Evolutionary conservation across 2,888 invertebrate genomes (phyloP), one percentile per base, ranked within the genome.

Genomic region (Ornithoptera priamus): DNA sequence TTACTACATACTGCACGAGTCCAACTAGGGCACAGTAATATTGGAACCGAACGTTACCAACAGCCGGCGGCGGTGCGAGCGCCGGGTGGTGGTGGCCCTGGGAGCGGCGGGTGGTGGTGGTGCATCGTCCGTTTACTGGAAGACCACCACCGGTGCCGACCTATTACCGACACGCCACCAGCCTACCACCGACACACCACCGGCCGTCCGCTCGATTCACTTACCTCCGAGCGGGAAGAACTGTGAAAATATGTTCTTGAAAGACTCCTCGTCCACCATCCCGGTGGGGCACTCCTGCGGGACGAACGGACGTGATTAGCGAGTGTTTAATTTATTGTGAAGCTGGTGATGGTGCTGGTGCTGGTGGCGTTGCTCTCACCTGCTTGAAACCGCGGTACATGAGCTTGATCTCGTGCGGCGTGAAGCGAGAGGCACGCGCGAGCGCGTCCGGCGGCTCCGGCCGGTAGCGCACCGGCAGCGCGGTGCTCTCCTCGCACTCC

Each of bases 381-480:
- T 97, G 97, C 82, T 97, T 97, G 86, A 97, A 97, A 2, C 97
- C 97, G 62, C 97, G 93, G 89, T 98, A 98, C 93, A 98, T 97
- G 75, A 97, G 94, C 82, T 97, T 97, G 79, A 98, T 96, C 92
- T 98, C 97, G 80, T 96, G 96, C 75, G 94, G 91, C 5, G 96
- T 94, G 93, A 97, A 97, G 79, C 96, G 95, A 60, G 97, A 96
- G 77, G 93, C 95, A 75, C 94, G 95, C 62, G 96, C 96, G 60
- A 97, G 93, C 71, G 95, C 95, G 66, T 95, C 94, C 73, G 97
- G 93, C 71, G 97, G 96, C 86, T 97, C 97, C 0, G 97, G 97
- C 73, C 96, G 94, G 90, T 97, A 95, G 1, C 96, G 93, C 69
- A 77, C 93, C 90, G 76, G 94, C 93, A 79, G 93, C 86, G 82